phyloP scores from a whole-genome alignment of 2,113 vertebrate species.

The Channa argus region DNA sequence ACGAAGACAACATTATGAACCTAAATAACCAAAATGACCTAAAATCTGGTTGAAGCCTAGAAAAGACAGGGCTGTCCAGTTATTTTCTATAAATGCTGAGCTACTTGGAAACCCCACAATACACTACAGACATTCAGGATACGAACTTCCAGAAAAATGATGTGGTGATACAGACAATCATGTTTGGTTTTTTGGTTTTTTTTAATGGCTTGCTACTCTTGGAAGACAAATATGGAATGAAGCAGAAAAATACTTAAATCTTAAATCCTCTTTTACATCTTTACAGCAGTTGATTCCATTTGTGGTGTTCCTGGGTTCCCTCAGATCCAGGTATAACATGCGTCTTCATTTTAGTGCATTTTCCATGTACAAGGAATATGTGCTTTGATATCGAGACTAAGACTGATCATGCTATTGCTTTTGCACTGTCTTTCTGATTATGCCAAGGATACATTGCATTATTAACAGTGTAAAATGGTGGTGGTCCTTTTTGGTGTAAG shows the following conservation, averaged over 20 bases:
- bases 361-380: slow-evolving; percentile 47
- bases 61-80: slow-evolving; percentile 47
- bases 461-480: slow-evolving; percentile 55
- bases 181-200: slow-evolving; percentile 34
- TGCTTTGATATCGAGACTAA: slow-evolving; percentile 53
- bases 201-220: slow-evolving; percentile 39
- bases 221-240: slow-evolving; percentile 17
- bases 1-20: slow-evolving; percentile 11
- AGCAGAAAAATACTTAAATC: slow-evolving; percentile 13
- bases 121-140: slow-evolving; percentile 56
- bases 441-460: slow-evolving; percentile 82
- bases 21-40: slow-evolving; percentile 9
- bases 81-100: slow-evolving; percentile 38
- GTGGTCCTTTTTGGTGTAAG: slow-evolving; percentile 47
- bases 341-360: slow-evolving; percentile 56
- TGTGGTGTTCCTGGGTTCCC: slow-evolving; percentile 47
- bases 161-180: slow-evolving; percentile 59
- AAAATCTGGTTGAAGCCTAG: slow-evolving; percentile 34
- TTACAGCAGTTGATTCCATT: slow-evolving; percentile 37
- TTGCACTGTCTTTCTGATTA: slow-evolving; percentile 79
- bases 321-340: slow-evolving; percentile 60
- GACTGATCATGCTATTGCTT: slow-evolving; percentile 72
- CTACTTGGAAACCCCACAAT: slow-evolving; percentile 33
- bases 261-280: slow-evolving; percentile 47
- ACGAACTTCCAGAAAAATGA: slow-evolving; percentile 41